These are phyloP conservation scores for Xenops minutus DNA, from an alignment of 2,797 vertebrate genomes.

Conservation along the genomic window DNA sequence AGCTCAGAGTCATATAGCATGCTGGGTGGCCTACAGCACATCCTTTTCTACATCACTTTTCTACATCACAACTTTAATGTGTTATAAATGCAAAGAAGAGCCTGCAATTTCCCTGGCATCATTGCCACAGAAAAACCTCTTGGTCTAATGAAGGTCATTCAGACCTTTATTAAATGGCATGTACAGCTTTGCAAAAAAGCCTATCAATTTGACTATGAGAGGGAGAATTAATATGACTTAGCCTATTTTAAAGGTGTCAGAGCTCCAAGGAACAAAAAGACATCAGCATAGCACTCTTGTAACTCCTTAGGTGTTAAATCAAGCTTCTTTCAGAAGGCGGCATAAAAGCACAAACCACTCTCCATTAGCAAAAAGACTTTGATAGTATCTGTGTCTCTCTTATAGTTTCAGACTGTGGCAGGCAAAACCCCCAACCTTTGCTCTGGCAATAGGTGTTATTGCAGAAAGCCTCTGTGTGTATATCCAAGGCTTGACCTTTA, in stretches of 20 bases:
- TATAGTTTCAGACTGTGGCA: not conserved
- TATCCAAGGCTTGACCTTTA: not conserved
- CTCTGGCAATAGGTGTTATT: not conserved
- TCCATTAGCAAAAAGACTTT: not conserved
- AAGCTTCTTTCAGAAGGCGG: not conserved
- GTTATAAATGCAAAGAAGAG: not conserved
- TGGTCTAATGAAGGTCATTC: not conserved
- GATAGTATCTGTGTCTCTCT: not conserved
- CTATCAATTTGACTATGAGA: not conserved
- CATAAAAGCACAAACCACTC: not conserved
- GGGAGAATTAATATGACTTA: not conserved
- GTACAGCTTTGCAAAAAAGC: not conserved
- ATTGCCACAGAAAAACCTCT: not conserved
- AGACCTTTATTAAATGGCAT: not conserved
- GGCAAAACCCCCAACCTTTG: not conserved
- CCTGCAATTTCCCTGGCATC: not conserved
- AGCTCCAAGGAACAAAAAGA: not conserved
- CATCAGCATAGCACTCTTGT: fast-evolving
- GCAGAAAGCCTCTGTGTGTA: not conserved
- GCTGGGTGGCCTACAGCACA: no score
- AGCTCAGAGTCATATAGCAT: not conserved
- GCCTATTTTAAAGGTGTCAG: not conserved
- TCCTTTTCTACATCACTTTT: not conserved
- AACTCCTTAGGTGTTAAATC: not conserved
- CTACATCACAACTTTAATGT: not conserved